Conservation (phyloP, 2,797 vertebrate genomes). For the Lepus oiostolus region DNA sequence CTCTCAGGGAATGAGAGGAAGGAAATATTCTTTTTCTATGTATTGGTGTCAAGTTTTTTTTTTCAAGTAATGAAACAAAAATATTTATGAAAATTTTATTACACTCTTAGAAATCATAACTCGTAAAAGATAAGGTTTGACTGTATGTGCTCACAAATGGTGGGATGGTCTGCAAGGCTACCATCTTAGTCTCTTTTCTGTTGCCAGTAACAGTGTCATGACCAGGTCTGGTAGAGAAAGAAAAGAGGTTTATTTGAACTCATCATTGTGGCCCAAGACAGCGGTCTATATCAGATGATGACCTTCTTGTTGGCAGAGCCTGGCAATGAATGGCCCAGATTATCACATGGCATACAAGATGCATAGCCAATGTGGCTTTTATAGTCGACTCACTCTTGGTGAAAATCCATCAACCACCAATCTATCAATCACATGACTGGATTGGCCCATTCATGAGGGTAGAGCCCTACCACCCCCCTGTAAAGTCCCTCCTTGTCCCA, state of each 20-base stretch:
- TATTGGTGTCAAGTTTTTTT: neutral
- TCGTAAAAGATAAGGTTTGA: slow-evolving; percentile 14
- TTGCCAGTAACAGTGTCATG: neutral
- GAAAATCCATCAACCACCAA: neutral
- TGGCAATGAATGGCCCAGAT: neutral
- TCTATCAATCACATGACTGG: neutral
- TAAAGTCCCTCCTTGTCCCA: too few species aligned
- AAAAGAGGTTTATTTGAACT: neutral
- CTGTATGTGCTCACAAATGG: neutral
- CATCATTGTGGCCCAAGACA: neutral
- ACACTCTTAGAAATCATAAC: neutral
- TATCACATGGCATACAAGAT: neutral
- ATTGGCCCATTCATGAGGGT: too few species aligned
- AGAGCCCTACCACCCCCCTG: too few species aligned
- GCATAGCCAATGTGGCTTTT: neutral
- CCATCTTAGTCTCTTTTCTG: neutral
- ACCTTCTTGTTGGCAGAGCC: neutral
- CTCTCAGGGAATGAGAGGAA: neutral
- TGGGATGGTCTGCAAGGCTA: neutral
- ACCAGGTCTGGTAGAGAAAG: neutral
- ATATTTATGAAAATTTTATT: neutral
- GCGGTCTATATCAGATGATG: neutral
- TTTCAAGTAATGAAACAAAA: neutral
- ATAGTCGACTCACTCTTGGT: too few species aligned
- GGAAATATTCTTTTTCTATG: neutral